Conservation (phyloP, 2,888 invertebrate genomes). For the Dasysyrphus tricinctus region DNA sequence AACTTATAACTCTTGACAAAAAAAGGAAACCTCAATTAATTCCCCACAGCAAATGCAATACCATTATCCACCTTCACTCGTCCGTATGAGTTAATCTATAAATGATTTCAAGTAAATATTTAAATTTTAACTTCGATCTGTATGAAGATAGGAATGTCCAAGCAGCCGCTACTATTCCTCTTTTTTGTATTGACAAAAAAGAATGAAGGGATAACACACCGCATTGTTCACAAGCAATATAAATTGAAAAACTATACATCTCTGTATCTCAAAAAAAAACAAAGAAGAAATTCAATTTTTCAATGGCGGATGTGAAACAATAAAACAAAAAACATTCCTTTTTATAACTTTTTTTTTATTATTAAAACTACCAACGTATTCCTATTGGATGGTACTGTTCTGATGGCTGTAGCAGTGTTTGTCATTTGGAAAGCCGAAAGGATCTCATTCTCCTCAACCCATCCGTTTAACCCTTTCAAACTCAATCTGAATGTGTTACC, state of each 20-base stretch:
- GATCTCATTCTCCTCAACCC: slow-evolving; percentile 36
- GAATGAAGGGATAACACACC: background rate
- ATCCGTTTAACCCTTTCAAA: slow-evolving; percentile 62
- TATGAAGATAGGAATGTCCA: slow-evolving; percentile 43
- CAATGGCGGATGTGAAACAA: slow-evolving; percentile 75
- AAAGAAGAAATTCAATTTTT: slow-evolving; percentile 45
- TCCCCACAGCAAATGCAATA: slow-evolving; percentile 1
- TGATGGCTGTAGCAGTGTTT: background rate
- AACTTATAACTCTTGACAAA: slow-evolving; percentile 8
- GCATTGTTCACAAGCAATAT: slow-evolving; percentile 55
- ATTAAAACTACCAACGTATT: slow-evolving; percentile 27
- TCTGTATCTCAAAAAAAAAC: slow-evolving; percentile 37
- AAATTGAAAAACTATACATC: slow-evolving; percentile 47
- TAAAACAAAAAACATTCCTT: slow-evolving; percentile 44
- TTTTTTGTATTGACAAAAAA: slow-evolving; percentile 28
- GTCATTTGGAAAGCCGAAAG: slow-evolving; percentile 59
- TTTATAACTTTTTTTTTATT: background rate
- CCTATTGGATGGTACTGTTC: slow-evolving; percentile 50
- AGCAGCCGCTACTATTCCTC: slow-evolving; percentile 35
- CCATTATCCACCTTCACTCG: slow-evolving; percentile 31
- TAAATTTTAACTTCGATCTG: slow-evolving; percentile 56
- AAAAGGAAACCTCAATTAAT: background rate
- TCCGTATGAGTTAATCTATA: slow-evolving; percentile 2
- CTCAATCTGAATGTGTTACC: slow-evolving; percentile 63
- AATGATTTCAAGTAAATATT: slow-evolving; percentile 47